Conservation (phyloP, 2,797 vertebrate genomes). For the Tapirus indicus region DNA sequence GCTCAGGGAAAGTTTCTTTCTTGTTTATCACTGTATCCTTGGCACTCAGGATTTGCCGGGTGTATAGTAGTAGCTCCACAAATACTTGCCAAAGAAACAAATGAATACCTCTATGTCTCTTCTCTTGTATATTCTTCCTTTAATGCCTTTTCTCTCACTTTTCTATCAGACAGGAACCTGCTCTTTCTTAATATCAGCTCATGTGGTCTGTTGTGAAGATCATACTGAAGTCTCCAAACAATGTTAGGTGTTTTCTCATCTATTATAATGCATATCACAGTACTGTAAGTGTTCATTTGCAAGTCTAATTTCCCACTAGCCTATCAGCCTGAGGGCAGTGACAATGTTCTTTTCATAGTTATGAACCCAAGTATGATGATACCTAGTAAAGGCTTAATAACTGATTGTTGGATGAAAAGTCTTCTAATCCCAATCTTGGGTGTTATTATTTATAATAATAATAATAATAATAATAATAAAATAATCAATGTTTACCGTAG, state of each 20-base stretch:
- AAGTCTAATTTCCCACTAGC: background rate
- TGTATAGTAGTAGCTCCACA: background rate
- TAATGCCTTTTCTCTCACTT: background rate
- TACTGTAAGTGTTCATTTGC: background rate
- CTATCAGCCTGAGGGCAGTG: background rate
- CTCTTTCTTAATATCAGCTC: slow-evolving; percentile 34
- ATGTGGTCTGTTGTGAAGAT: background rate
- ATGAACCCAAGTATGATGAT: background rate
- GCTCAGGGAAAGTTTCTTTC: background rate
- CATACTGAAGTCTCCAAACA: background rate
- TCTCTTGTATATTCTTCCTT: background rate
- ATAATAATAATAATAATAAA: slow-evolving; percentile 33
- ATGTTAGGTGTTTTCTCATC: background rate
- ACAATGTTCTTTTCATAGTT: slow-evolving; percentile 15
- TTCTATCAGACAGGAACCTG: background rate
- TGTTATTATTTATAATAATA: background rate
- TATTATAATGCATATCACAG: background rate
- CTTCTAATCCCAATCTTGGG: background rate
- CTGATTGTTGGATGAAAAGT: background rate
- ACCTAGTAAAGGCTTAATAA: slow-evolving; percentile 6
- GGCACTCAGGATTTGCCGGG: background rate
- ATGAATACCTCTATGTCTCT: background rate
- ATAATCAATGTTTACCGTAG: background rate
- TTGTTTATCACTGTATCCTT: background rate
- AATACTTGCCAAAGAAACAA: slow-evolving; percentile 10